phyloP scores from a whole-genome alignment of 1,140 invertebrate species.

The Atta texana region DNA sequence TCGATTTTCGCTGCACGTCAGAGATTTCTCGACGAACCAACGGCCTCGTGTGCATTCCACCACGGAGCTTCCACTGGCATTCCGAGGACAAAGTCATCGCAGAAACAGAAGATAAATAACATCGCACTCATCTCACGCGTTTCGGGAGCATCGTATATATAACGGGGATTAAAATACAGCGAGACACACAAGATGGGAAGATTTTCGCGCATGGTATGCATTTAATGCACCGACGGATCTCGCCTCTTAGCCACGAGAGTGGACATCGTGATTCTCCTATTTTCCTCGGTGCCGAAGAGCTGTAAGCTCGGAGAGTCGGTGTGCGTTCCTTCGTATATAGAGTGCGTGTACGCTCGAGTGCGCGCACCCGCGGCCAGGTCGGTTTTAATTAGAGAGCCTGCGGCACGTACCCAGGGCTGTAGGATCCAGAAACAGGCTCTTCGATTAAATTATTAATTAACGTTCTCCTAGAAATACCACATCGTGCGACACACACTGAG shows the following conservation, averaged over 20 bases:
- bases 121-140: neutral
- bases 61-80: neutral
- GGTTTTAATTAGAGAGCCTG: slow-evolving; percentile 81
- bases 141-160: neutral
- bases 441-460: slow-evolving; percentile 86
- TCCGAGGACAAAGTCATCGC: slow-evolving; percentile 2
- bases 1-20: slow-evolving; percentile 5
- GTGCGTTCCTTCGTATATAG: neutral
- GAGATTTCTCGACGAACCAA: slow-evolving; percentile 39
- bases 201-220: slow-evolving; percentile 5
- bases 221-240: neutral
- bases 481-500: slow-evolving; percentile 70
- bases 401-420: slow-evolving; percentile 59
- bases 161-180: slow-evolving; percentile 41
- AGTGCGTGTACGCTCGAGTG: neutral
- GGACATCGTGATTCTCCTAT: slow-evolving; percentile 49
- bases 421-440: slow-evolving; percentile 81
- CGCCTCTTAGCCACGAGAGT: neutral
- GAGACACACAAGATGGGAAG: neutral
- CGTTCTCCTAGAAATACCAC: slow-evolving; percentile 83
- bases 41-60: neutral
- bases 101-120: slow-evolving; percentile 42
- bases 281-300: slow-evolving; percentile 21
- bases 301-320: neutral
- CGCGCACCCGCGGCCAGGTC: slow-evolving; percentile 42